Percentiles rank a stretch among this genome's conserved stretches.
phyloP scores from a whole-genome alignment of 1,140 invertebrate species.

The Pinna nobilis region DNA sequence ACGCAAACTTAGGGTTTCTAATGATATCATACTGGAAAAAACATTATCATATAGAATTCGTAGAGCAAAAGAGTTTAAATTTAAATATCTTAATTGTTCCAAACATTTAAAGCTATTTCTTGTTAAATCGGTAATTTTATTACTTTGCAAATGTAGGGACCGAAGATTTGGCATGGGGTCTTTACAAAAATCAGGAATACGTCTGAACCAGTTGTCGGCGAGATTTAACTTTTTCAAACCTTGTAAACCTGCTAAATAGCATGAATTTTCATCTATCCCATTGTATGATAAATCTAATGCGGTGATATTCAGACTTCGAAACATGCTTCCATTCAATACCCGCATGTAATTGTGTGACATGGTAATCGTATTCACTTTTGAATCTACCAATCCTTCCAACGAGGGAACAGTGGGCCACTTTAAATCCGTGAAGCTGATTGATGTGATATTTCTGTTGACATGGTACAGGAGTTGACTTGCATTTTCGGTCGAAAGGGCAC shows the following conservation, averaged over 20 bases:
- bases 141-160: background rate
- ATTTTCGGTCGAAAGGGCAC: background rate
- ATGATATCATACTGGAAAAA: background rate
- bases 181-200: conserved; percentile 13
- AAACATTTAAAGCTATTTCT: background rate
- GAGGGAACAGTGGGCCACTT: background rate
- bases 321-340: background rate
- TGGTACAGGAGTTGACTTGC: background rate
- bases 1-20: background rate
- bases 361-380: background rate
- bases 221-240: background rate
- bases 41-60: conserved; percentile 2
- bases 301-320: background rate
- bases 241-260: conserved; percentile 5
- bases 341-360: background rate
- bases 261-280: background rate
- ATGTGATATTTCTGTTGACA: background rate
- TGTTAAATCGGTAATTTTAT: conserved; percentile 3
- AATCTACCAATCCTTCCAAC: background rate
- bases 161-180: background rate
- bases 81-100: background rate
- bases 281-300: background rate
- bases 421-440: background rate
- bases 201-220: background rate
- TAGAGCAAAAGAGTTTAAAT: background rate